Evolutionary conservation across 1,140 invertebrate genomes (phyloP).

Genomic region (Notospermus geniculatus): DNA sequence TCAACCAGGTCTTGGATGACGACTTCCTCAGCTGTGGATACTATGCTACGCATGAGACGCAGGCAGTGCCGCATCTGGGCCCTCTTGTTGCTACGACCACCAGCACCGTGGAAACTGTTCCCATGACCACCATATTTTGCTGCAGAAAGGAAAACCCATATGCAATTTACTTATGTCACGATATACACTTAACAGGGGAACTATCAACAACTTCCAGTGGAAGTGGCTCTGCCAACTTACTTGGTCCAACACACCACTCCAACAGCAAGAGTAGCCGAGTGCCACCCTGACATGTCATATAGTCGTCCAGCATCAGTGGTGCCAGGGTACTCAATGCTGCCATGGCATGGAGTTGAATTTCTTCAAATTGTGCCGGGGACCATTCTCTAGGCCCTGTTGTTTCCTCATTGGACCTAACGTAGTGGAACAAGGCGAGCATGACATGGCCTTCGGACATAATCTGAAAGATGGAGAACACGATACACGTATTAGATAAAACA

Average conservation of each 20-base stretch:
- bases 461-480: conserved; percentile 27
- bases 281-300: conserved; percentile 53
- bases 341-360: conserved; percentile 54
- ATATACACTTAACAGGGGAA: not conserved
- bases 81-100: conserved; percentile 53
- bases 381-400: conserved; percentile 40
- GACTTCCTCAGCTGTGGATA: conserved; percentile 45
- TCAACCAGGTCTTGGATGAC: conserved; percentile 52
- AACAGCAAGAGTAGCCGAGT: conserved; percentile 53
- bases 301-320: conserved; percentile 52
- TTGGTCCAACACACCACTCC: conserved; percentile 54
- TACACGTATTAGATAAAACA: not conserved
- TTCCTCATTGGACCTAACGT: conserved; percentile 48
- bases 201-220: not conserved
- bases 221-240: conserved; percentile 24
- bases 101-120: conserved; percentile 54
- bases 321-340: conserved; percentile 46
- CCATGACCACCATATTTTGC: conserved; percentile 54
- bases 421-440: conserved; percentile 52
- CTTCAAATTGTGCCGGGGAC: conserved; percentile 55
- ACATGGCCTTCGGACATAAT: conserved; percentile 52
- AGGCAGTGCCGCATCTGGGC: conserved; percentile 54
- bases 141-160: too few relatives aligned
- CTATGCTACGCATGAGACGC: conserved; percentile 48
- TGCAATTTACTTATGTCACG: too few relatives aligned